A percentile compares a stretch with the other conserved stretches of the same genome.
Conservation (phyloP, 2,797 vertebrate species). For the Coregonus sp. region DNA sequence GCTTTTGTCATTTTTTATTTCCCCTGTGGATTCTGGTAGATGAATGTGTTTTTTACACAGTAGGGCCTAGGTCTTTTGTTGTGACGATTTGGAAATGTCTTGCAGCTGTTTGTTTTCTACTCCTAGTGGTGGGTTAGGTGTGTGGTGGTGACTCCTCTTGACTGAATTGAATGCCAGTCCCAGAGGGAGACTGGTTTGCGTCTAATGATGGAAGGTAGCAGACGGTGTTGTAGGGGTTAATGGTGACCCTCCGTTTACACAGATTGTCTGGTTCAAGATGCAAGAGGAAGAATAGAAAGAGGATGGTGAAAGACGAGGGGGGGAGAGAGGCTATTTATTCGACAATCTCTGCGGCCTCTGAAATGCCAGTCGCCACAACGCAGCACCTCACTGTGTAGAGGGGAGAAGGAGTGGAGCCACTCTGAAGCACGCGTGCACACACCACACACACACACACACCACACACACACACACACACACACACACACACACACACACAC, state of each 20-base stretch:
- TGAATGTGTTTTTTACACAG: neutral
- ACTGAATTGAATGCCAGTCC: neutral
- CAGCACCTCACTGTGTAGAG: neutral
- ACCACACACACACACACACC: slow-evolving; percentile 9
- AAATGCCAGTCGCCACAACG: neutral
- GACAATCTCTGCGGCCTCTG: neutral
- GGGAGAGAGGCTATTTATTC: neutral
- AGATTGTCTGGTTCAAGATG: neutral
- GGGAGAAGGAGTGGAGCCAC: no score
- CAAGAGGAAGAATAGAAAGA: neutral
- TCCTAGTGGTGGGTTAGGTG: no score
- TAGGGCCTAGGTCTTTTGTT: neutral
- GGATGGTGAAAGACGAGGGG: no score
- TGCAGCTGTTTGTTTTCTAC: neutral
- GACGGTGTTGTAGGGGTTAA: neutral
- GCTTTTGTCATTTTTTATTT: neutral
- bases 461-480: neutral
- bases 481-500: neutral
- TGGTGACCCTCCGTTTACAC: neutral
- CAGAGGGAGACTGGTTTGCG: no score
- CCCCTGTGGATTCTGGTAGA: neutral
- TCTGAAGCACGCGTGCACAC: slow-evolving; percentile 7
- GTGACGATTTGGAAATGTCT: neutral
- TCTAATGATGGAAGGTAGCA: neutral
- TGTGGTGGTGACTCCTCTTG: neutral